Conservation (phyloP, 2,797 vertebrate species). For the Sarcophilus harrisii region DNA sequence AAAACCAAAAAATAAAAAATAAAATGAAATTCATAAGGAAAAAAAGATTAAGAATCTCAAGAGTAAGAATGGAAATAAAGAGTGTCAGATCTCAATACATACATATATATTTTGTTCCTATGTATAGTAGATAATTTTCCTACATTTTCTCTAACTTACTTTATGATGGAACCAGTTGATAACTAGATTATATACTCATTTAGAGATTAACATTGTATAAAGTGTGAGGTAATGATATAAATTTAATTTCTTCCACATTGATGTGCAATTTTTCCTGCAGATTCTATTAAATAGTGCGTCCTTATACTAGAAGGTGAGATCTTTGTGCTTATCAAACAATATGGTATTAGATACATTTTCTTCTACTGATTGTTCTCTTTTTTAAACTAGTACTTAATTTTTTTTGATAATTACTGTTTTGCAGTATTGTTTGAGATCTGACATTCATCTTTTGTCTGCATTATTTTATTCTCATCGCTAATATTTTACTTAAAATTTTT, state of each 20-base stretch:
- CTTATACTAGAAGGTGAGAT: neutral
- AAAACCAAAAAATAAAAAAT: neutral
- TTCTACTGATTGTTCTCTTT: neutral
- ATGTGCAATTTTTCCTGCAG: neutral
- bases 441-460: neutral
- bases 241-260: neutral
- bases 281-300: neutral
- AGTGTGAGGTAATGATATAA: neutral
- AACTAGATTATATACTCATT: neutral
- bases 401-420: neutral
- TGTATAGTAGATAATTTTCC: neutral
- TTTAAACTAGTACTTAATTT: neutral
- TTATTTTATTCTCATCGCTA: neutral
- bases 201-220: neutral
- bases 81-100: too few relatives aligned
- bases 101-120: neutral
- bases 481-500: neutral
- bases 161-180: neutral
- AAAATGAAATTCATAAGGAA: neutral
- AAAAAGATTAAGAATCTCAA: neutral
- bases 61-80: neutral
- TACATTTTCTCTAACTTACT: neutral
- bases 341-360: neutral
- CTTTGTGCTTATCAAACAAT: neutral
- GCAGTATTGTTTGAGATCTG: neutral